Evolutionary conservation across 2,113 vertebrate species (phyloP).

Genomic region (Nycticebus coucang): DNA sequence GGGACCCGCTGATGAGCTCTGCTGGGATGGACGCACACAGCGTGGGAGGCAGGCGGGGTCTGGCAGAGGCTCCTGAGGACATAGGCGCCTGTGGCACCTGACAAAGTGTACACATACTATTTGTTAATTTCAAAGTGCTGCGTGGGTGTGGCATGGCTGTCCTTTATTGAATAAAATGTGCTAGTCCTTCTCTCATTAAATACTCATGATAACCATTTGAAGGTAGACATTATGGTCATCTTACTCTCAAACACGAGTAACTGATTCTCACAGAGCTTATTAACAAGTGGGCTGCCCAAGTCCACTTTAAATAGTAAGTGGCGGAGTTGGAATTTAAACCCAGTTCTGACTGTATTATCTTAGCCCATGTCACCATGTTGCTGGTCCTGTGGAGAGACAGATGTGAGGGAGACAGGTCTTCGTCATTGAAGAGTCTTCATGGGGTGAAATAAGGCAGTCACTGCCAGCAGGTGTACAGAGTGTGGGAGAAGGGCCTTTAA

Average conservation of each 20-base stretch:
- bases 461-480: neutral
- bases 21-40: neutral
- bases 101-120: neutral
- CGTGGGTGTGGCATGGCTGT: neutral
- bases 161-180: neutral
- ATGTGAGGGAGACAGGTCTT: neutral
- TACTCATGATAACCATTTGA: neutral
- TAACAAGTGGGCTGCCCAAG: neutral
- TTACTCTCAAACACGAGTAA: conserved; percentile 2
- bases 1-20: neutral
- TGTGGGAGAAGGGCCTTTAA: no score
- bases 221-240: neutral
- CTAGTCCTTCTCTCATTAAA: neutral
- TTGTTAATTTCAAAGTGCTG: neutral
- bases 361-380: neutral
- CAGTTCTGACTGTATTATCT: neutral
- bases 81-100: neutral
- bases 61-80: neutral
- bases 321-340: neutral
- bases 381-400: neutral
- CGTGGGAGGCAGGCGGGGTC: neutral
- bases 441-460: neutral
- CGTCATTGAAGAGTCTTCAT: neutral
- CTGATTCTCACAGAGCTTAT: neutral
- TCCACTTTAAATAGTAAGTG: neutral